Evolutionary conservation across 2,797 vertebrate genomes (phyloP).

Genomic region (Alosa sapidissima): DNA sequence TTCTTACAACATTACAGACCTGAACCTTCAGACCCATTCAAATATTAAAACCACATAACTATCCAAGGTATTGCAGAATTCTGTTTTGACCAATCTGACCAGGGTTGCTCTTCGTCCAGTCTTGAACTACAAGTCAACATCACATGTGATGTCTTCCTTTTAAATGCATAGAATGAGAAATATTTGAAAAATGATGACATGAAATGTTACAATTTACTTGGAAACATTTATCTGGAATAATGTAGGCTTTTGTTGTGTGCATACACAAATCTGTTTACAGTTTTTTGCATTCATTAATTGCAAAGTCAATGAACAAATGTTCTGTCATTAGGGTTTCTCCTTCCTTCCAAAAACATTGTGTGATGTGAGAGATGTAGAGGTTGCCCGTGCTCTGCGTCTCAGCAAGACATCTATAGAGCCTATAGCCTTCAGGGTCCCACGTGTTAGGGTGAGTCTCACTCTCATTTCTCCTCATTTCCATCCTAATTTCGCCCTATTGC

Average conservation of each 20-base stretch:
- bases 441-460: conserved; percentile 80
- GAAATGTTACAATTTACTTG: neutral
- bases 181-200: neutral
- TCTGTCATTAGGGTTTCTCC: conserved; percentile 78
- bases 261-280: neutral
- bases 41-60: neutral
- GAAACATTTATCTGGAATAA: neutral
- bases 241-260: neutral
- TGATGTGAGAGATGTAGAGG: conserved; percentile 86
- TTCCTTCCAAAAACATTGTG: conserved; percentile 90
- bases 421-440: conserved; percentile 86
- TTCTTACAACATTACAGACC: neutral
- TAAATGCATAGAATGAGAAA: neutral
- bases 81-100: neutral
- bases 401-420: conserved; percentile 85
- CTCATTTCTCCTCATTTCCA: neutral
- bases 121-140: neutral
- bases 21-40: neutral
- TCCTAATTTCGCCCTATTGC: neutral
- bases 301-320: neutral
- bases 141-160: neutral
- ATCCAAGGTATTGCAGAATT: neutral
- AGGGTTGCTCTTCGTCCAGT: neutral
- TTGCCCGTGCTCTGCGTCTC: conserved; percentile 84
- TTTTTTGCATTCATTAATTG: neutral